These are phyloP conservation scores for Acropora yongei DNA, from an alignment of 64 coral and sea anemone species.

Conservation along the genomic window DNA sequence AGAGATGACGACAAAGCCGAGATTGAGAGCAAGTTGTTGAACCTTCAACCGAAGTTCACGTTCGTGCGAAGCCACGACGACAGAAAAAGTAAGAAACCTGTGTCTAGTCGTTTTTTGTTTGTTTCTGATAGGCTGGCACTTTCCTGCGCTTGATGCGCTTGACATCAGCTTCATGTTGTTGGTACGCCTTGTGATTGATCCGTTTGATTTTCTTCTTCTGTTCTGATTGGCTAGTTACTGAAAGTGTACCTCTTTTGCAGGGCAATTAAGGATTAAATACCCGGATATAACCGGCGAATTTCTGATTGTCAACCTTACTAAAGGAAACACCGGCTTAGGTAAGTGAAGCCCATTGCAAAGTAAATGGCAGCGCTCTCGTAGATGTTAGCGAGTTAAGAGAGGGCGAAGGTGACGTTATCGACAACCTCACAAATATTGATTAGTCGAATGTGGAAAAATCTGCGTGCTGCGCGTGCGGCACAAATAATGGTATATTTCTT, in stretches of 20 bases:
- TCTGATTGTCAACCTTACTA: slow-evolving; percentile 52
- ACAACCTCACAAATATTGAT: too few relatives aligned
- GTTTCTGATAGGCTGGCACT: not conserved
- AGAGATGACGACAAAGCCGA: slow-evolving; percentile 6
- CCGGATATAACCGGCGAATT: slow-evolving; percentile 77
- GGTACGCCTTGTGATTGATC: too few relatives aligned
- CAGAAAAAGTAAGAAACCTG: slow-evolving; percentile 16
- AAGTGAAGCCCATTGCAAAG: not conserved
- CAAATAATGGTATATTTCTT: too few relatives aligned
- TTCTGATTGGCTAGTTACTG: not conserved
- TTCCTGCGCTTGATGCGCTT: too few relatives aligned
- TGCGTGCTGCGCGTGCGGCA: too few relatives aligned
- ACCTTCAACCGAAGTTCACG: not conserved
- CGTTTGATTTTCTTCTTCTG: too few relatives aligned
- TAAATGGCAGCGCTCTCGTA: too few relatives aligned
- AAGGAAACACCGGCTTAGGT: slow-evolving; percentile 79
- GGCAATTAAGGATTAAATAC: slow-evolving; percentile 64
- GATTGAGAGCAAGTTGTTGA: slow-evolving; percentile 49
- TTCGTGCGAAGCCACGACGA: not conserved
- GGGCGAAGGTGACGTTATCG: too few relatives aligned
- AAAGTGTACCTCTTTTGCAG: slow-evolving; percentile 2
- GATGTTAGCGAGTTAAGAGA: too few relatives aligned
- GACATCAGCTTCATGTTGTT: too few relatives aligned
- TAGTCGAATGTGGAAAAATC: too few relatives aligned
- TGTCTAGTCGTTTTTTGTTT: not conserved